Conservation (phyloP, 35 echinoderm and acorn worm genomes). For the Hemicentrotus pulcherrimus region DNA sequence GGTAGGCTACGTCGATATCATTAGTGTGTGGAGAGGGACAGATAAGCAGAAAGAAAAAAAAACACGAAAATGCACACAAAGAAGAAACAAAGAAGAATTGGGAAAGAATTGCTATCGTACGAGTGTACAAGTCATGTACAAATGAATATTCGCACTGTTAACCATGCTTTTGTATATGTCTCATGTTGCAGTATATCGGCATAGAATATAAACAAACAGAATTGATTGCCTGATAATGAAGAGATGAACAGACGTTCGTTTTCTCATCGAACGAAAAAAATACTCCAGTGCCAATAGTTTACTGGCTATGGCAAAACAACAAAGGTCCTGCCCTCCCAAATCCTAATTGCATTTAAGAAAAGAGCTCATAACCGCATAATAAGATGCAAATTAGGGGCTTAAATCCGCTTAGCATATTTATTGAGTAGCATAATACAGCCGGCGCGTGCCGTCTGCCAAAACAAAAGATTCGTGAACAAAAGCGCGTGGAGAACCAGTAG, state of each 20-base stretch:
- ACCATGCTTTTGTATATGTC: too few species aligned
- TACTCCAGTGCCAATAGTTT: neutral
- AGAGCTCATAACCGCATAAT: neutral
- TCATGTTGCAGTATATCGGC: neutral
- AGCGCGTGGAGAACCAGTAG: neutral
- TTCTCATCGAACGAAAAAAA: neutral
- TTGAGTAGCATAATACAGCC: neutral
- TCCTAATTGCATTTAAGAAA: neutral
- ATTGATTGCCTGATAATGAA: neutral
- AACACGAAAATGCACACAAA: too few species aligned
- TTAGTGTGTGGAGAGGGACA: too few species aligned
- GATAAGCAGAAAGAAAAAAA: too few species aligned
- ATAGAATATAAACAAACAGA: neutral
- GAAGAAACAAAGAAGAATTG: neutral
- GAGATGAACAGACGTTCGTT: neutral
- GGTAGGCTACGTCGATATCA: neutral
- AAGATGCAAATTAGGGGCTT: neutral
- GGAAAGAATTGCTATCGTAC: neutral
- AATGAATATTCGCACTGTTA: too few species aligned
- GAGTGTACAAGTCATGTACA: neutral
- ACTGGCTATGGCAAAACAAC: neutral
- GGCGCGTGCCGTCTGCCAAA: neutral
- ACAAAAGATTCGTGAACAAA: neutral
- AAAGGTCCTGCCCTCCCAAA: neutral
- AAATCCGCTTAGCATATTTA: constrained; percentile 19